phyloP scores from a whole-genome alignment of 2,113 vertebrate genomes.

The Porphyrio hochstetteri region DNA sequence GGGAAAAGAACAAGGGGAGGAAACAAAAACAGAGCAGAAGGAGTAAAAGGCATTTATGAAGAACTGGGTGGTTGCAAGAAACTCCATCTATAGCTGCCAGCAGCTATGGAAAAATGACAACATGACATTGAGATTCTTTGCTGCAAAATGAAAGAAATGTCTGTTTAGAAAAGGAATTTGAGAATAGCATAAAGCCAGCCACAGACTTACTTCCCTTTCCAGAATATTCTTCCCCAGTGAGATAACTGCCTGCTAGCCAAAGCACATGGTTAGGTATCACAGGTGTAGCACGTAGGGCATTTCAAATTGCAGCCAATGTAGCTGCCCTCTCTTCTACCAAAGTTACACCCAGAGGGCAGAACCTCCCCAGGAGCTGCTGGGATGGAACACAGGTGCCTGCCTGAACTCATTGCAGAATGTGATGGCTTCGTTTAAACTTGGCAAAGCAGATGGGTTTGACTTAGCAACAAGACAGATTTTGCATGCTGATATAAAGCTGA shows the following conservation, averaged over 20 bases:
- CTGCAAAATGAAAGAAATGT: rapidly evolving
- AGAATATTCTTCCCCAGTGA: neutral
- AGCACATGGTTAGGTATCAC: too few relatives aligned
- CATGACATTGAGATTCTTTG: neutral
- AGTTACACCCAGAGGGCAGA: neutral
- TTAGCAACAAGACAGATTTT: neutral
- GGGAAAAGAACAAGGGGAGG: neutral
- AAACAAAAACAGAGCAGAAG: neutral
- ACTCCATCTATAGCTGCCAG: neutral
- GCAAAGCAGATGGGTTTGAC: neutral
- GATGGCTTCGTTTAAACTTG: neutral
- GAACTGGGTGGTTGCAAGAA: neutral
- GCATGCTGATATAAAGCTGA: neutral
- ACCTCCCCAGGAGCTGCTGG: neutral
- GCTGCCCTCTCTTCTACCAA: neutral
- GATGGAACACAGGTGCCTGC: neutral
- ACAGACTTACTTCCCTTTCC: neutral
- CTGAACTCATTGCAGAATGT: neutral
- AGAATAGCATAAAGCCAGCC: neutral
- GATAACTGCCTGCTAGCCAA: too few relatives aligned
- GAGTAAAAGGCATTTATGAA: neutral
- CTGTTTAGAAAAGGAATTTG: neutral
- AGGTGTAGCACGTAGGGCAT: rapidly evolving
- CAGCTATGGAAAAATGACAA: neutral
- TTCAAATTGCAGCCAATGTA: neutral